These are phyloP conservation scores for Crepidodera aurea DNA, from an alignment of 2,888 invertebrate species.

Conservation along the genomic window DNA sequence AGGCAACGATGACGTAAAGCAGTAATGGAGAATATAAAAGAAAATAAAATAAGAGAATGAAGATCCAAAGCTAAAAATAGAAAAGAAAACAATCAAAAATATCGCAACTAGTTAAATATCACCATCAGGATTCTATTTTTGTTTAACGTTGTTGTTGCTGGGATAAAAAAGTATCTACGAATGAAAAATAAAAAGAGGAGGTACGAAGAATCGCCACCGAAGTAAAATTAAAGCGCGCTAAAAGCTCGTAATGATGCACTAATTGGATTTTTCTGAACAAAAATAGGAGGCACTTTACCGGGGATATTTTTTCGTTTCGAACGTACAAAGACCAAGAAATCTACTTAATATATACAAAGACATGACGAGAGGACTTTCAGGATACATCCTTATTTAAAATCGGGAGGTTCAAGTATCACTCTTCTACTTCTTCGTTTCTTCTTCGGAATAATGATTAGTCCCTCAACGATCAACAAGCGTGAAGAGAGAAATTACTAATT, in stretches of 20 bases:
- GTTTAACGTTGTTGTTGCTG: too few relatives aligned
- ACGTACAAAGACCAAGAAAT: constrained; percentile 40
- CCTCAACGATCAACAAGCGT: constrained; percentile 24
- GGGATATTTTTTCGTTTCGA: constrained; percentile 36
- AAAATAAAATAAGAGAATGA: too few relatives aligned
- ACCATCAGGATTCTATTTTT: too few relatives aligned
- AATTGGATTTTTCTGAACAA: constrained; percentile 40
- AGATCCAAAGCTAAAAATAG: too few relatives aligned
- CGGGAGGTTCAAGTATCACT: not conserved
- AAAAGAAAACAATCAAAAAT: too few relatives aligned
- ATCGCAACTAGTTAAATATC: too few relatives aligned
- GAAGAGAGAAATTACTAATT: constrained; percentile 28
- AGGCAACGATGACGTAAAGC: too few relatives aligned
- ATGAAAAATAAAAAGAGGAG: constrained; percentile 4
- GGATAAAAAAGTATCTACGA: not conserved
- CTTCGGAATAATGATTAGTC: constrained; percentile 38
- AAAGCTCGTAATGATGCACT: constrained; percentile 30
- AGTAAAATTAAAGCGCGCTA: constrained; percentile 22
- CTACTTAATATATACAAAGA: constrained; percentile 45
- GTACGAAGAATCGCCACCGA: constrained; percentile 8
- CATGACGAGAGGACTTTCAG: constrained; percentile 35
- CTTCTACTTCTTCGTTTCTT: constrained; percentile 31
- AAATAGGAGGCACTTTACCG: constrained; percentile 33
- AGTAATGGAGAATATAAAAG: too few relatives aligned
- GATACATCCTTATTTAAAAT: constrained; percentile 35